phyloP scores from a whole-genome alignment of 1,140 invertebrate genomes.

The Papilio dardanus region DNA sequence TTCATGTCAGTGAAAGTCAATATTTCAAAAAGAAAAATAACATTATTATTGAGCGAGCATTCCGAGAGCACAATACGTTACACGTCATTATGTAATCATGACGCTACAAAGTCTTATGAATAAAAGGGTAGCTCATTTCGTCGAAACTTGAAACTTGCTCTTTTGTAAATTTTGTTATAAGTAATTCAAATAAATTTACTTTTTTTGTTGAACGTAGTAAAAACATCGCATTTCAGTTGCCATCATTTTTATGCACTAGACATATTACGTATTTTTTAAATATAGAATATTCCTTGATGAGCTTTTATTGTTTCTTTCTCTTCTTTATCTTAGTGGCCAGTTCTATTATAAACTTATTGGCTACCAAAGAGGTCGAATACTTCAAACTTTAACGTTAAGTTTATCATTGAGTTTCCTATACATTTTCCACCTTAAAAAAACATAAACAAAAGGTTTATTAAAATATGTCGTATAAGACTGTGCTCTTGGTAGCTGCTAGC shows the following conservation, averaged over 20 bases:
- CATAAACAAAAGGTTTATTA: neutral
- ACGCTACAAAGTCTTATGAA: slow-evolving; percentile 15
- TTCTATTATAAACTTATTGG: neutral
- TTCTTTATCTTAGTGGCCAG: neutral
- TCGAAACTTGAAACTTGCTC: neutral
- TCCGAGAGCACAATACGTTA: neutral
- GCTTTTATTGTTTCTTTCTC: neutral
- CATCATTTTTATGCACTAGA: neutral
- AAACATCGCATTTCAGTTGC: neutral
- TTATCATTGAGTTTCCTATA: neutral
- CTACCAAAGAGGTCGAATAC: neutral
- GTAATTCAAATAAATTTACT: neutral
- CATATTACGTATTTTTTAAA: neutral
- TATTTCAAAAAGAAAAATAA: slow-evolving; percentile 13
- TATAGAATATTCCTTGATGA: neutral
- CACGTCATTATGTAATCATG: slow-evolving; percentile 19
- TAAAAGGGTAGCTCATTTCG: slow-evolving; percentile 22
- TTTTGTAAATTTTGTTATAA: neutral
- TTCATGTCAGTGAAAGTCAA: neutral
- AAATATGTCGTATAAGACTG: slow-evolving; percentile 4
- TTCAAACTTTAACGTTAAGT: neutral
- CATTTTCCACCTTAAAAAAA: neutral
- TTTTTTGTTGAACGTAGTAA: neutral
- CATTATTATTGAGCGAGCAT: slow-evolving; percentile 12
- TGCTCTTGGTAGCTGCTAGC: neutral